Evolutionary conservation across 2,113 vertebrate genomes (phyloP).

Genomic region (Eurystomus gularis): DNA sequence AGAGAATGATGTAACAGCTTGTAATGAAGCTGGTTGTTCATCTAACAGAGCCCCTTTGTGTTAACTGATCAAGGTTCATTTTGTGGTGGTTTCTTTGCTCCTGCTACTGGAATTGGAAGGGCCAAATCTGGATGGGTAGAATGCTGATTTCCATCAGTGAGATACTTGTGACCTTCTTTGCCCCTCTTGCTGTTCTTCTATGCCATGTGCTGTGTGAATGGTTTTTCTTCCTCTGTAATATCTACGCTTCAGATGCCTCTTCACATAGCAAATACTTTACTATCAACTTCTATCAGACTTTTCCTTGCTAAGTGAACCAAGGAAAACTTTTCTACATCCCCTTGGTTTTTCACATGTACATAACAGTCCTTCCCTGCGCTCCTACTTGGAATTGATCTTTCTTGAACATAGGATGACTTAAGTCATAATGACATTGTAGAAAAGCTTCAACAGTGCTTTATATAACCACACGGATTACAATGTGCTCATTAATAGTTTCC

Average conservation of each 20-base stretch:
- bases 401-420: not conserved
- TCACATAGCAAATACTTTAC: not conserved
- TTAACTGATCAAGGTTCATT: not conserved
- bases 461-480: not conserved
- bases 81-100: accelerated
- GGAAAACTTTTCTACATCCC: not conserved
- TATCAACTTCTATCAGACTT: not conserved
- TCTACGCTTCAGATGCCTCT: not conserved
- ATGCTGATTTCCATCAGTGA: not conserved
- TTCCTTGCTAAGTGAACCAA: not conserved
- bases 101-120: not conserved
- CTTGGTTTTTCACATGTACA: not conserved
- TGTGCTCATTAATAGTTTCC: not conserved
- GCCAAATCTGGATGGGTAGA: not conserved
- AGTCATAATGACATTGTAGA: not conserved
- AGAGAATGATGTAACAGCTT: not conserved
- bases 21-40: not conserved
- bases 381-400: not conserved
- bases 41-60: not conserved
- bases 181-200: not conserved
- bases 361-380: not conserved
- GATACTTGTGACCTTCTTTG: not conserved
- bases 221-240: not conserved
- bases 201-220: not conserved
- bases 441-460: not conserved